Conservation (phyloP, 1,140 invertebrate genomes). For the Drosophila virilis region DNA sequence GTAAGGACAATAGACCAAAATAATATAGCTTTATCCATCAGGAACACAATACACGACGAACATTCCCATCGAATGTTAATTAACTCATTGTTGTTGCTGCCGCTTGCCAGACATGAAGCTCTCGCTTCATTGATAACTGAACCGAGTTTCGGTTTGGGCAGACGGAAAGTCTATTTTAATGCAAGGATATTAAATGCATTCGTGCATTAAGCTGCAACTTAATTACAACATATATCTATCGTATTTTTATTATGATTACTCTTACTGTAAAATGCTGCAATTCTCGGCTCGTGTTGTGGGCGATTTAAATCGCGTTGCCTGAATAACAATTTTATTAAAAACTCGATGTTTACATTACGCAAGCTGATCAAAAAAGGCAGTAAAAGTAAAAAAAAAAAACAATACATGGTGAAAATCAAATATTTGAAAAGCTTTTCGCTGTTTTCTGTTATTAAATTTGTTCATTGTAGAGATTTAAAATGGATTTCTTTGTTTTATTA, state of each 20-base stretch:
- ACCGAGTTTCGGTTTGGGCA: not conserved
- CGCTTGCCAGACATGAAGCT: not conserved
- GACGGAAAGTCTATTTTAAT: conserved; percentile 18
- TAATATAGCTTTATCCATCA: conserved; percentile 8
- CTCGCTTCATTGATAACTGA: conserved; percentile 4
- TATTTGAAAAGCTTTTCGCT: conserved; percentile 30
- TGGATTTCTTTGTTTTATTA: conserved; percentile 3
- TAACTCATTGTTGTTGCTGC: conserved; percentile 27
- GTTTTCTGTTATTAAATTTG: conserved; percentile 30
- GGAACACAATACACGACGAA: not conserved
- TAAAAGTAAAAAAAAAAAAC: conserved; percentile 7
- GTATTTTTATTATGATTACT: conserved; percentile 18
- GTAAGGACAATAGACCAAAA: not conserved
- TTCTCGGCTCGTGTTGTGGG: conserved; percentile 4
- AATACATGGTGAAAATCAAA: not conserved
- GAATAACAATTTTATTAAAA: conserved; percentile 50
- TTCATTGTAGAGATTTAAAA: conserved; percentile 28
- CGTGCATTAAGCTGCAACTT: conserved; percentile 34
- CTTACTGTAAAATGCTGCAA: conserved; percentile 21
- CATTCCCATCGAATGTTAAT: conserved; percentile 21
- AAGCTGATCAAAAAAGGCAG: conserved; percentile 9
- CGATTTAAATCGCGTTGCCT: conserved; percentile 25
- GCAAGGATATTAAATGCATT: conserved; percentile 42
- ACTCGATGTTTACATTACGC: conserved; percentile 35
- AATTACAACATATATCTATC: conserved; percentile 33